Conservation (phyloP, 2,888 invertebrate genomes). For the Synanthedon myopaeformis region DNA sequence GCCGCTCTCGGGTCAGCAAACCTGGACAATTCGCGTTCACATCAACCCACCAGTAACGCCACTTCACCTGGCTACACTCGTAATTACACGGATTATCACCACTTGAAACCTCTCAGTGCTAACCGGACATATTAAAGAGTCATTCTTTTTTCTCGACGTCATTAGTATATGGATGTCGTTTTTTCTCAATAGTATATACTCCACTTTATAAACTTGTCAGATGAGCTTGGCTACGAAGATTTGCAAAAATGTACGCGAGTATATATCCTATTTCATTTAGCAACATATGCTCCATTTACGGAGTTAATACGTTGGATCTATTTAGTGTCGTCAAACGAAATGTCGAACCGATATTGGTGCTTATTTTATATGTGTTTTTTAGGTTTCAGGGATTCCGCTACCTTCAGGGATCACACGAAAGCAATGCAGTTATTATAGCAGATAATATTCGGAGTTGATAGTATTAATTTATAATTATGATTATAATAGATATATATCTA, state of each 20-base stretch:
- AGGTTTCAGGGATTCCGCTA: no score
- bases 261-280: slow-evolving; percentile 2
- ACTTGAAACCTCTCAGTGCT: slow-evolving; percentile 5
- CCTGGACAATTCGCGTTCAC: slow-evolving; percentile 7
- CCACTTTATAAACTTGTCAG: slow-evolving; percentile 5
- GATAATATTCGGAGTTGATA: no score
- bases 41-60: slow-evolving; percentile 1
- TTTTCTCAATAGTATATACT: slow-evolving; percentile 3
- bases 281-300: slow-evolving; percentile 11
- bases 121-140: slow-evolving; percentile 10
- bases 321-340: no score
- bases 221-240: not conserved
- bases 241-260: not conserved
- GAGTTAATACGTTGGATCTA: slow-evolving; percentile 6
- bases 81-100: slow-evolving; percentile 5
- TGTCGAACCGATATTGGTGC: no score
- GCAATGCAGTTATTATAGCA: no score
- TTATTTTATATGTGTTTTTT: no score
- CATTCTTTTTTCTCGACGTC: slow-evolving; percentile 4
- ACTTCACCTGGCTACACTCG: slow-evolving; percentile 1
- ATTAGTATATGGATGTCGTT: not conserved
- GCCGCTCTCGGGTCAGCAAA: slow-evolving; percentile 27
- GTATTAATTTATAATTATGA: no score
- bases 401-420: no score
- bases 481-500: no score